Evolutionary conservation across 2,888 invertebrate species (phyloP), one percentile per base, ranked within the genome.

Genomic region (Bhutanitis thaidina): DNA sequence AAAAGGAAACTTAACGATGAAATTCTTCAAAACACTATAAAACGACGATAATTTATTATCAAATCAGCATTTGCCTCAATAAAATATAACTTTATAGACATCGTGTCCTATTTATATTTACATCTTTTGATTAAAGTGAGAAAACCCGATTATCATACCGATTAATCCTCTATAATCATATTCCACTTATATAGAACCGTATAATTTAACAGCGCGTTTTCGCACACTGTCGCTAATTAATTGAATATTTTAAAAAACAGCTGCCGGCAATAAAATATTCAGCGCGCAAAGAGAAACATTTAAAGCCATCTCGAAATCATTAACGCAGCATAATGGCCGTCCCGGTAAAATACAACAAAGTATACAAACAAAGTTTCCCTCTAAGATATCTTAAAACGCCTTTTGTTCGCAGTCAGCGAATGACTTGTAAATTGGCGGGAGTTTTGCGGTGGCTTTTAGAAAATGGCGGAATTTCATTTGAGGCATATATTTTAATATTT

Each of bases 351-450:
- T 58, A 64, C 75, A 74, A 64, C 75, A 74, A 73, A 71, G 74
- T 76, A 65, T 60, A 65, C 67, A 79, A 76, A 81, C 75, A 77
- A 75, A 66, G 67, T 71, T 75, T 72, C 71, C 71, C 75, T 72
- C 71, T 64, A 69, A 72, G 67, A 67, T 57, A 63, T 56, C 59
- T 71, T 75, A 70, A 72, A 72, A 73, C 69, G 60, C 71, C 78
- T 78, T 85, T 87, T 84, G 83, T 83, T 70, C 68, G 69, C 64
- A 56, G 62, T 49, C 58, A 54, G 64, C 66, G 70, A 69, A 72
- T 64, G 69, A 77, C 66, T 74, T 81, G 89, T 71, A 87, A 88
- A 88, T 86, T 88, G 83, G 71, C 73, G 77, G 77, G 77, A 74
- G 75, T 71, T 64, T 69, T 69, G 68, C 64, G 65, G 62, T 60